A percentile compares a stretch with the other conserved stretches of the same genome.
These are phyloP conservation scores for Mythimna impura DNA, from an alignment of 2,888 invertebrate species.

Conservation along the genomic window DNA sequence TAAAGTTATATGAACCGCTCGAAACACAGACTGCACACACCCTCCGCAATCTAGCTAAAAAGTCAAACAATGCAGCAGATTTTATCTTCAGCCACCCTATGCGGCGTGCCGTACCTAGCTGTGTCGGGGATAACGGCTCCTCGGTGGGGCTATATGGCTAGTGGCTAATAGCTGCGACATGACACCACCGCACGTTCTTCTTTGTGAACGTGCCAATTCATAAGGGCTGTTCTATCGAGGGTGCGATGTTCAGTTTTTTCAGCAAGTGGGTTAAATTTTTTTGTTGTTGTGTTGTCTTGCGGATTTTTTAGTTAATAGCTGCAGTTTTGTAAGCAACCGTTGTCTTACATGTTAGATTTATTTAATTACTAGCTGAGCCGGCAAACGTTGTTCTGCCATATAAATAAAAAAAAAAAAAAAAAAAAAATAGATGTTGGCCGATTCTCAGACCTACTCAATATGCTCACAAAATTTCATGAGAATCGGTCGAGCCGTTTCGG, in stretches of 20 bases:
- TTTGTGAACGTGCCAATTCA: conserved; percentile 63
- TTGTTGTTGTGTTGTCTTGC: not conserved
- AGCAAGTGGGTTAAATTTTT: conserved; percentile 56
- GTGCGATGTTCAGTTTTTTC: conserved; percentile 56
- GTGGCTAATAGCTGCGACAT: conserved; percentile 54
- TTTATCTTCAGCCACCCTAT: conserved; percentile 47
- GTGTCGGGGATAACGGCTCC: conserved; percentile 50
- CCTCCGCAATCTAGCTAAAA: conserved; percentile 34
- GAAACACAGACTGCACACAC: conserved; percentile 16
- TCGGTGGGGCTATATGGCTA: conserved; percentile 21
- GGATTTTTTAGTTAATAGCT: not conserved
- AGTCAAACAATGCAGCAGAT: conserved; percentile 52
- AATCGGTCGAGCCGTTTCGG: too few relatives aligned
- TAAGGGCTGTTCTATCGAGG: conserved; percentile 54
- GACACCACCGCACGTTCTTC: conserved; percentile 57
- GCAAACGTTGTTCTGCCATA: too few relatives aligned
- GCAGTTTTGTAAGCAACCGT: not conserved
- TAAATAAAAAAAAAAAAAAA: too few relatives aligned
- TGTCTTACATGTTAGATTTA: too few relatives aligned
- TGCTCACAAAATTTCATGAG: too few relatives aligned
- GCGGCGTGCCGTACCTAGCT: conserved; percentile 57
- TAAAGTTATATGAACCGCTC: too few relatives aligned
- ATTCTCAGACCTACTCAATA: too few relatives aligned
- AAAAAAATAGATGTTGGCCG: too few relatives aligned
- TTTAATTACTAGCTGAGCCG: too few relatives aligned